phyloP scores from a whole-genome alignment of 2,797 vertebrate species.

The Aldrovandia affinis region DNA sequence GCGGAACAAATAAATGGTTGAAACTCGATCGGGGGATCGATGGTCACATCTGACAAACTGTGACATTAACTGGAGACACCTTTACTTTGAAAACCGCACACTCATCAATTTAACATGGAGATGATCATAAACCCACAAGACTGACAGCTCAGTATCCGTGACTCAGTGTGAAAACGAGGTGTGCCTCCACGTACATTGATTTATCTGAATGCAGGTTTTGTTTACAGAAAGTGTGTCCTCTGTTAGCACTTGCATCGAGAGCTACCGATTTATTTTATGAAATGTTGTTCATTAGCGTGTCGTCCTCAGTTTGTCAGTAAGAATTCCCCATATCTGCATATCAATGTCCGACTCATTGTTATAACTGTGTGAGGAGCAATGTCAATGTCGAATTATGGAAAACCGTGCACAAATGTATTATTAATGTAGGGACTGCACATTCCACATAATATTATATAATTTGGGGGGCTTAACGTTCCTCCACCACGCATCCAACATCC shows the following conservation, averaged over 20 bases:
- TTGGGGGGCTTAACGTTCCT: too few species aligned
- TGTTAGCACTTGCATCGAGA: not conserved
- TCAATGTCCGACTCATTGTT: not conserved
- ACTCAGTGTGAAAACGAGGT: not conserved
- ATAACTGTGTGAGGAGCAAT: not conserved
- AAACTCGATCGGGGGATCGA: not conserved
- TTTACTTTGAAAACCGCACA: not conserved
- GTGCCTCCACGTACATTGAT: not conserved
- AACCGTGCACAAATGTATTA: not conserved
- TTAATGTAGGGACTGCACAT: too few species aligned
- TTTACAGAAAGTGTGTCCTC: not conserved
- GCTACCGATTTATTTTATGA: not conserved
- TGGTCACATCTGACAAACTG: not conserved
- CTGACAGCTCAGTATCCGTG: not conserved
- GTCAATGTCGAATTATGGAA: not conserved
- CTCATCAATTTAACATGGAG: not conserved
- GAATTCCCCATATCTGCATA: not conserved
- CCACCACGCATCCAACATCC: too few species aligned
- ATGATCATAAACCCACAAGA: not conserved
- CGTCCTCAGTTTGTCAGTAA: not conserved
- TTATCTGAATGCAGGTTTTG: not conserved
- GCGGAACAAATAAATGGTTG: not conserved
- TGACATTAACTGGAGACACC: conserved; percentile 2
- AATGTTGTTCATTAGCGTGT: not conserved
- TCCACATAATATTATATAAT: too few species aligned